Conservation (phyloP, 2,113 vertebrate species). For the Crotalus horridus region DNA sequence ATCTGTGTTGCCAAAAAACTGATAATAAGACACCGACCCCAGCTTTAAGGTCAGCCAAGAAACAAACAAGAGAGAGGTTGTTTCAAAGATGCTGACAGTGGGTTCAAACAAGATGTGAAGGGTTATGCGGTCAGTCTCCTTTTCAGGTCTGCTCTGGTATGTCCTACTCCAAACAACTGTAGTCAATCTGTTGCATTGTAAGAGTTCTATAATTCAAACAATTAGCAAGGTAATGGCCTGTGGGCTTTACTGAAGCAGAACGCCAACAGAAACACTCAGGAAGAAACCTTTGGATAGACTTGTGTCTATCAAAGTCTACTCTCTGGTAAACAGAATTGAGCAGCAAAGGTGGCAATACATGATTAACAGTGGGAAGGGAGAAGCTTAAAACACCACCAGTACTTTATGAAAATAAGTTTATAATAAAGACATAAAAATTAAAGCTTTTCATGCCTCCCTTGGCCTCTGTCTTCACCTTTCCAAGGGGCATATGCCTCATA, state of each 20-base stretch:
- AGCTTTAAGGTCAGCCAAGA: slow-evolving; percentile 31
- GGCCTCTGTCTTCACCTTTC: not conserved
- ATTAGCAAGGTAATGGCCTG: slow-evolving; percentile 66
- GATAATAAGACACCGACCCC: slow-evolving; percentile 29
- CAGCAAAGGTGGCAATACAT: not conserved
- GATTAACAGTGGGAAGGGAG: not conserved
- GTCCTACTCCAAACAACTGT: slow-evolving; percentile 55
- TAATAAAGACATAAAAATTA: not conserved
- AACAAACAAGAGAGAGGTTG: slow-evolving; percentile 52
- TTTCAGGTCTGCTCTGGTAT: slow-evolving; percentile 44
- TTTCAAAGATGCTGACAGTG: slow-evolving; percentile 48
- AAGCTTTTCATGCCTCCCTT: not conserved
- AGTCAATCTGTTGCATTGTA: slow-evolving; percentile 64
- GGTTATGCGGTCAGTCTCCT: slow-evolving; percentile 48
- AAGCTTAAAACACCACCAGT: not conserved
- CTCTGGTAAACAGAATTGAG: slow-evolving; percentile 17
- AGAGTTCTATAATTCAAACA: slow-evolving; percentile 57
- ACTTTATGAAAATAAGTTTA: not conserved
- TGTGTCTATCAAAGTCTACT: slow-evolving; percentile 37
- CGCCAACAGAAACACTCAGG: slow-evolving; percentile 56
- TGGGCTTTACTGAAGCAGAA: slow-evolving; percentile 62
- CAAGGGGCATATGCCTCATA: not conserved
- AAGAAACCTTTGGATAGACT: slow-evolving; percentile 52
- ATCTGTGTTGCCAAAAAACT: slow-evolving; percentile 4
- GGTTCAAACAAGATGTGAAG: slow-evolving; percentile 51